Conservation (phyloP, 2,113 vertebrate genomes). For the Mohoua ochrocephala region DNA sequence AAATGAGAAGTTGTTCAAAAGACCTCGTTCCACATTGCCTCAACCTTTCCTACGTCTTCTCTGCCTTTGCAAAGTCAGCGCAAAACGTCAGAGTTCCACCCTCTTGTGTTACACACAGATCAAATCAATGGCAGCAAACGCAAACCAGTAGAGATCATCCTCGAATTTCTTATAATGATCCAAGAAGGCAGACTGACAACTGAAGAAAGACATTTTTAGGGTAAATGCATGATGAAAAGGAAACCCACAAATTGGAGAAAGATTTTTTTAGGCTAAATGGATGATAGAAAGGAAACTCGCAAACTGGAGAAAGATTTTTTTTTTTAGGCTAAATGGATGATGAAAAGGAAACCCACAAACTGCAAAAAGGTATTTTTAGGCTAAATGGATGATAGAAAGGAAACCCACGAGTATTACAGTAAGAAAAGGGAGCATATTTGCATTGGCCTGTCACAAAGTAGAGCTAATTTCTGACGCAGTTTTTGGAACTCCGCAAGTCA, state of each 20-base stretch:
- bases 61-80: not conserved
- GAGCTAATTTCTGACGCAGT: not conserved
- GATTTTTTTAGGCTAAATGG: not conserved
- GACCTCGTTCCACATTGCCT: not conserved
- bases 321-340: not conserved
- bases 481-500: not conserved
- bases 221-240: not conserved
- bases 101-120: not conserved
- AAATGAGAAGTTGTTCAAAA: not conserved
- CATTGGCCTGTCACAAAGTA: not conserved
- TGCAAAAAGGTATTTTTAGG: not conserved
- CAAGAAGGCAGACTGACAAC: not conserved
- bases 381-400: not conserved
- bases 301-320: not conserved
- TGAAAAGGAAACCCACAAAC: not conserved
- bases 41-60: not conserved
- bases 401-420: not conserved
- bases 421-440: not conserved
- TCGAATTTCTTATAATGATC: not conserved
- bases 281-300: not conserved
- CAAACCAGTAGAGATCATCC: not conserved
- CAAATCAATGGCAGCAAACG: not conserved
- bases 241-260: not conserved
- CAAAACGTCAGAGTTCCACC: not conserved
- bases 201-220: not conserved